Conservation (phyloP, 2,888 invertebrate genomes). For the Sthenelais limicola region DNA sequence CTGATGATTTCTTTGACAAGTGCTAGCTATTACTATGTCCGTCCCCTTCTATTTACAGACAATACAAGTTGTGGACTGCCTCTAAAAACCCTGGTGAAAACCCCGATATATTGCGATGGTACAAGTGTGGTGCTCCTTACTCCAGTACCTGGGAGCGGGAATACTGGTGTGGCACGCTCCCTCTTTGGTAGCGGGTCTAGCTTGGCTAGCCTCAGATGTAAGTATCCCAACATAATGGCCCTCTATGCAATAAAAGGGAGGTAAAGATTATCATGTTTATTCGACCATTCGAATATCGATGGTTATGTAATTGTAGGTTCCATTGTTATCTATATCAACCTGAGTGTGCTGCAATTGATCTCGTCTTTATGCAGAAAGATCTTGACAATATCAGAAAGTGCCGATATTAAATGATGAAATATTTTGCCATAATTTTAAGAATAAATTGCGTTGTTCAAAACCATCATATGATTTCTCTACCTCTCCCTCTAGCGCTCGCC, state of each 20-base stretch:
- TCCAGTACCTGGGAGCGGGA: conserved; percentile 58
- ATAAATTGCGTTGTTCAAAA: no score
- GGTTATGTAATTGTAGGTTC: no score
- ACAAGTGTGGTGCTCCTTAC: conserved; percentile 64
- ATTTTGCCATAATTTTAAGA: no score
- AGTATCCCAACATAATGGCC: conserved; percentile 50
- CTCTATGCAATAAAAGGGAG: no score
- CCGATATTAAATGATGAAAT: no score
- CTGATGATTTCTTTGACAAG: neutral
- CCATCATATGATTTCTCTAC: no score
- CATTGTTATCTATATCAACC: no score
- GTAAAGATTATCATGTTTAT: no score
- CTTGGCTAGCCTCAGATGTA: conserved; percentile 65
- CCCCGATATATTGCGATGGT: conserved; percentile 69
- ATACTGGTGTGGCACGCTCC: conserved; percentile 61
- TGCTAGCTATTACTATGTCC: neutral
- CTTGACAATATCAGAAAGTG: no score
- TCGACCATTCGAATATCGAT: no score
- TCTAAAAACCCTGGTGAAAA: conserved; percentile 63
- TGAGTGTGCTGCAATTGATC: no score
- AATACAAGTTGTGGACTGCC: conserved; percentile 64
- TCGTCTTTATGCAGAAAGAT: no score
- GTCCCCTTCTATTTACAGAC: conserved; percentile 26
- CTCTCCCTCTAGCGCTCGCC: conserved; percentile 69
- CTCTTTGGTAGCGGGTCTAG: conserved; percentile 68